phyloP scores from a whole-genome alignment of 2,797 vertebrate species.

The Rhinatrema bivittatum region DNA sequence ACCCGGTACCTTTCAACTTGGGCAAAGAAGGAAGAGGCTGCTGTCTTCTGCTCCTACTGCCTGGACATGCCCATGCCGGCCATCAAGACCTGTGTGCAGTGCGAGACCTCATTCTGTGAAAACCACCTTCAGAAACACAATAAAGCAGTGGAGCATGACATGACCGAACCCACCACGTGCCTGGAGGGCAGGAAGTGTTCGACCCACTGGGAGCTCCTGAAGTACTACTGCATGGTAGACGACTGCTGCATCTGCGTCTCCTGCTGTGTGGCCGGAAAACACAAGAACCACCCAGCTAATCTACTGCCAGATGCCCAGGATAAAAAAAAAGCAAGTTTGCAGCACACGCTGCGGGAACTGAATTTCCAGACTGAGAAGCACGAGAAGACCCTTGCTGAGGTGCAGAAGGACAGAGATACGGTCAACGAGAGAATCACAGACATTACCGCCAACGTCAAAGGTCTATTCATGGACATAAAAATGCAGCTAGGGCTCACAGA shows the following conservation, averaged over 20 bases:
- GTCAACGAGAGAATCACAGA: neutral
- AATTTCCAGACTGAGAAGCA: neutral
- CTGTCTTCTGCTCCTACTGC: slow-evolving; percentile 47
- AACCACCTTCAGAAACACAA: slow-evolving; percentile 50
- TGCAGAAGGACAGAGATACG: neutral
- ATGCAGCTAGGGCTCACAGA: neutral
- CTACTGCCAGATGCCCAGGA: slow-evolving; percentile 47
- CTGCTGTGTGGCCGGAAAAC: slow-evolving; percentile 46
- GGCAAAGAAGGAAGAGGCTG: neutral
- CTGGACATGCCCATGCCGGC: slow-evolving; percentile 29
- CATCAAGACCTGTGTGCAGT: slow-evolving; percentile 54
- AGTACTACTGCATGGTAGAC: slow-evolving; percentile 57
- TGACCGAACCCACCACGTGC: slow-evolving; percentile 35
- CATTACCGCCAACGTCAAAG: neutral
- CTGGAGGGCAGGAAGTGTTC: slow-evolving; percentile 26
- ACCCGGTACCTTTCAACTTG: slow-evolving; percentile 38
- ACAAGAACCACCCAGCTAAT: slow-evolving; percentile 52
- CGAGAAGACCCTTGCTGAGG: neutral
- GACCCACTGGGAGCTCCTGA: slow-evolving; percentile 33
- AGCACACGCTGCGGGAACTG: slow-evolving; percentile 43
- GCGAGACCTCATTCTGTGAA: slow-evolving; percentile 54
- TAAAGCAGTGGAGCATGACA: slow-evolving; percentile 35
- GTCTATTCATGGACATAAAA: neutral
- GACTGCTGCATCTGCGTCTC: slow-evolving; percentile 42
- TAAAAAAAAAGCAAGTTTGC: slow-evolving; percentile 48